Evolutionary conservation across 2,888 invertebrate genomes (phyloP).

Genomic region (Tortricodes alternella): DNA sequence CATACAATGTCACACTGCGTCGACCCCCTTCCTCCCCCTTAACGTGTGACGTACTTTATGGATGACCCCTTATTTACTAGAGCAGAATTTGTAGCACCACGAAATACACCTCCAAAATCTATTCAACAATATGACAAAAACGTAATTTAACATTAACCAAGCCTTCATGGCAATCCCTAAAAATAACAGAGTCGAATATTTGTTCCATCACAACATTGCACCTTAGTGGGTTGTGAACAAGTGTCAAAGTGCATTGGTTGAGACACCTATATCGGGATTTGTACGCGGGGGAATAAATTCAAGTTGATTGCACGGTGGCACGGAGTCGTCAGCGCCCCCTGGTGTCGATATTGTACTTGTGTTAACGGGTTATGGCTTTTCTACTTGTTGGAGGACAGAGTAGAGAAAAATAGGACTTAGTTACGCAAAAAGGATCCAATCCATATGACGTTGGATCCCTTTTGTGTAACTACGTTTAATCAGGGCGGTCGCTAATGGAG

Average conservation of each 20-base stretch:
- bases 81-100: too few species aligned
- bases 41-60: too few species aligned
- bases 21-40: too few species aligned
- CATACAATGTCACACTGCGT: too few species aligned
- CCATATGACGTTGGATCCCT: too few species aligned
- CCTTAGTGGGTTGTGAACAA: background rate
- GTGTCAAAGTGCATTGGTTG: background rate
- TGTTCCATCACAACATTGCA: background rate
- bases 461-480: too few species aligned
- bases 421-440: too few species aligned
- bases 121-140: background rate
- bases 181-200: background rate
- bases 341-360: constrained; percentile 25
- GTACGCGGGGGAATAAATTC: constrained; percentile 23
- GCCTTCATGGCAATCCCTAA: constrained; percentile 1
- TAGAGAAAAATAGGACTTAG: background rate
- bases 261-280: constrained; percentile 1
- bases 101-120: background rate
- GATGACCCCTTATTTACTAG: too few species aligned
- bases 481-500: too few species aligned
- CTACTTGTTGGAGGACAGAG: constrained; percentile 7
- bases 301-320: constrained; percentile 25
- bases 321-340: constrained; percentile 19
- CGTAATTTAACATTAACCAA: constrained; percentile 7
- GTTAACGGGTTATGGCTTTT: constrained; percentile 27